These are phyloP conservation scores for Panthera leo DNA, from an alignment of 2,113 vertebrate genomes.

Conservation along the genomic window DNA sequence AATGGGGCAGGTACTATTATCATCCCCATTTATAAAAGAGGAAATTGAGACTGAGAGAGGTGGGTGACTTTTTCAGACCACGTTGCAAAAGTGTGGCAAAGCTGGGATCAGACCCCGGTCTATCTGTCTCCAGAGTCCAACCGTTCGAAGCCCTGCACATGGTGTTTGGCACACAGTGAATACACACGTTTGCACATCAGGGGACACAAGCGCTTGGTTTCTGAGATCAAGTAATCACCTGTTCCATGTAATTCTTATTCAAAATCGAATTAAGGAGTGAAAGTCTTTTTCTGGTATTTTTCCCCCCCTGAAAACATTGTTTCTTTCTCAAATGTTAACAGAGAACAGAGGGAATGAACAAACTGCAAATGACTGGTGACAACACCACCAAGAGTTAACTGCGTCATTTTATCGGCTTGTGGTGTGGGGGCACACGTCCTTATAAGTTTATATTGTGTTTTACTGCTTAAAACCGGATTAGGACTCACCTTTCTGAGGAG, in stretches of 20 bases:
- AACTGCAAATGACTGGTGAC: neutral
- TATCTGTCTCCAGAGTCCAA: neutral
- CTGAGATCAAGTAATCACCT: neutral
- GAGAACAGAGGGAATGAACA: neutral
- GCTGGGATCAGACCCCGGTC: too few relatives aligned
- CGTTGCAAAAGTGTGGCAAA: neutral
- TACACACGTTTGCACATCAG: neutral
- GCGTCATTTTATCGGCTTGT: neutral
- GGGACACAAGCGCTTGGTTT: rapidly evolving
- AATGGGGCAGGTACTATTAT: rapidly evolving
- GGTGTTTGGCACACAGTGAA: neutral
- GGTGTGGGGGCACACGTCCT: too few relatives aligned
- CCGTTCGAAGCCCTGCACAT: neutral
- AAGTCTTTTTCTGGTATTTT: neutral
- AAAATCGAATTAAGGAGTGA: neutral
- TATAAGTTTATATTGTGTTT: neutral
- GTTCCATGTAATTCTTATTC: neutral
- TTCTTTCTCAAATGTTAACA: neutral
- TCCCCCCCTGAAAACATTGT: neutral
- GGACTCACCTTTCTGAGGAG: neutral
- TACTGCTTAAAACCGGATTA: neutral
- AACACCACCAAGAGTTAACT: neutral
- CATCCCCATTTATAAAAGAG: neutral
- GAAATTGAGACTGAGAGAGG: neutral
- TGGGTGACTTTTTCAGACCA: neutral